Conservation (phyloP, 2,888 invertebrate species). For the Spodoptera picta region DNA sequence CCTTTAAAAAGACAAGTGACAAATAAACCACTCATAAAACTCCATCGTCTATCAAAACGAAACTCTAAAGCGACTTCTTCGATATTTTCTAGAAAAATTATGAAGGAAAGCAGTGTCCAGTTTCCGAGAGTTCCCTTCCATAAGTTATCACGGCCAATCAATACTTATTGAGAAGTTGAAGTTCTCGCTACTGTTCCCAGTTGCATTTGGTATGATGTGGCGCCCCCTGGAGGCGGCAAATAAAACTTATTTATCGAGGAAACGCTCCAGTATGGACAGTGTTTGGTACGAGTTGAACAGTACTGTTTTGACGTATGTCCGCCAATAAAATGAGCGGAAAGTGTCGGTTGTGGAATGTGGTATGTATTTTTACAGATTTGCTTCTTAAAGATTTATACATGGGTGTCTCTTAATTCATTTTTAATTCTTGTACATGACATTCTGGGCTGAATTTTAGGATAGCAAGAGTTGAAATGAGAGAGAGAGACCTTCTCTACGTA, state of each 20-base stretch:
- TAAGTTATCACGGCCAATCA: conserved; percentile 66
- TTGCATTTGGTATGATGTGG: conserved; percentile 52
- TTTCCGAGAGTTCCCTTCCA: conserved; percentile 37
- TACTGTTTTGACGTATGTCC: conserved; percentile 32
- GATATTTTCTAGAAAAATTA: conserved; percentile 47
- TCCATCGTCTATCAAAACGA: conserved; percentile 6
- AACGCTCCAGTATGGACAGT: conserved; percentile 21
- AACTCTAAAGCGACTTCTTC: conserved; percentile 33
- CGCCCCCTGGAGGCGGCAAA: conserved; percentile 33
- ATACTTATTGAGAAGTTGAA: conserved; percentile 64
- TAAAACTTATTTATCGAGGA: conserved; percentile 53
- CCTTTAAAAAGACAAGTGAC: too few relatives aligned
- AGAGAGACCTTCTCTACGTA: too few relatives aligned
- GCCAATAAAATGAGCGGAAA: conserved; percentile 9
- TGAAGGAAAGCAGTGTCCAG: conserved; percentile 57
- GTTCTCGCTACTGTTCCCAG: conserved; percentile 29
- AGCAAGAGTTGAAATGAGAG: too few relatives aligned
- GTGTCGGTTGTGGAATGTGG: conserved; percentile 16
- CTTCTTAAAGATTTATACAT: too few relatives aligned
- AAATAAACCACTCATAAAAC: conserved; percentile 6
- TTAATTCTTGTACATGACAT: too few relatives aligned
- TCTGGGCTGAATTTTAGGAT: too few relatives aligned
- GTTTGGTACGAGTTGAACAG: conserved; percentile 21
- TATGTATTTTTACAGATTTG: neutral
- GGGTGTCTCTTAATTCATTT: too few relatives aligned